Base-by-base conservation (phyloP, 1,140 invertebrate genomes). In the Mactra quadrangularis region DNA sequence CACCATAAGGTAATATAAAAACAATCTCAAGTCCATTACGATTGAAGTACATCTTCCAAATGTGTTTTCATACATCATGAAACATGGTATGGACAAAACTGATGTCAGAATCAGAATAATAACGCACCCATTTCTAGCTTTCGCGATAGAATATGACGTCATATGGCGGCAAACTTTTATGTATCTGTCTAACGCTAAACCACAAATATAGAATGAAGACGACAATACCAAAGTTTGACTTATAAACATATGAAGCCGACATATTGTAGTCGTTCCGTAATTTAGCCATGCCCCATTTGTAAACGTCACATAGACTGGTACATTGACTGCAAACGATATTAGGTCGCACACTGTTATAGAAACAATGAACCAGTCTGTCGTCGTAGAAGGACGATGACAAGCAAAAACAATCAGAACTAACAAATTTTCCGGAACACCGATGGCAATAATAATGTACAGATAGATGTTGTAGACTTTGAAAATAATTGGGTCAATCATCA, bases 301-400 rank as follows among this genome's bases (percentile, higher is more conserved):
- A 45, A 78, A 78, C 6, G 60, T 68, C 11, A 33, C 45, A 41
- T 78, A 78, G 27, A 78, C 45, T 38, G 76, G 76, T 3, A 68
- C 62, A 59, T 66, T 78, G 11, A 53, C 25, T 2, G 52, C 31
- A 9, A 59, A 78, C 47, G 62, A 38, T 17, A 68, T 55, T 29
- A 66, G 68, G 64, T 78, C 76, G 31, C 47, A 78, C 3, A 41
- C 22, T 22, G 76, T 78, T 9, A 78, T 68, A 55, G 50, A 68
- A 29, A 78, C 19, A 35, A 78, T 68, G 27, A 78, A 78, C 76
- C 76, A 78, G 45, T 78, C 76, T 31, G 76, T 78, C 7, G 57
- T 66, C 2, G 45, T 78, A 6, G 45, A 31, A 17, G 76, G 76
- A 1, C 60, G 60, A 13, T 41, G 3, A 0, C 29, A 22, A 38